phyloP scores from a whole-genome alignment of 2,113 vertebrate genomes.

The Syngnathus scovelli region DNA sequence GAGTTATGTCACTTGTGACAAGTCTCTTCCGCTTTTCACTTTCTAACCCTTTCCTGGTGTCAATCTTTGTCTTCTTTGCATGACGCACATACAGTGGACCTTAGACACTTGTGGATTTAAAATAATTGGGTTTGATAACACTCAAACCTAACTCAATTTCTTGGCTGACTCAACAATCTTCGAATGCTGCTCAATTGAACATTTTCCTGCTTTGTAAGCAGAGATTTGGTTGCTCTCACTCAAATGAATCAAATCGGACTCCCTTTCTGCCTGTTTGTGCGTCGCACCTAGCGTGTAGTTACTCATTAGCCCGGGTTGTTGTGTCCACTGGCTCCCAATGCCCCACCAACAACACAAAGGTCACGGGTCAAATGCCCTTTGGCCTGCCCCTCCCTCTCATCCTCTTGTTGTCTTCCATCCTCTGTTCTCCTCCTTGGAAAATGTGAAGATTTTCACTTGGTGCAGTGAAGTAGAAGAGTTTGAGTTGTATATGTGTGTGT shows the following conservation, averaged over 20 bases:
- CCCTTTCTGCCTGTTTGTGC: slow-evolving; percentile 15
- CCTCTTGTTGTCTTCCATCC: slow-evolving; percentile 28
- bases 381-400: slow-evolving; percentile 23
- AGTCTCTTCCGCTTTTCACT: slow-evolving; percentile 30
- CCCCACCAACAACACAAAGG: slow-evolving; percentile 47
- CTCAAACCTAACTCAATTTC: too few relatives aligned
- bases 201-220: slow-evolving; percentile 13
- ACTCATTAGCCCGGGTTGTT: slow-evolving; percentile 59
- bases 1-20: slow-evolving; percentile 32
- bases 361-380: slow-evolving; percentile 55
- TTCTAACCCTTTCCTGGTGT: slow-evolving; percentile 10
- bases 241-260: slow-evolving; percentile 10
- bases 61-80: slow-evolving; percentile 1
- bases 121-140: too few relatives aligned
- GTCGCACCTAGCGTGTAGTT: slow-evolving; percentile 41
- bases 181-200: not conserved
- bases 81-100: not conserved
- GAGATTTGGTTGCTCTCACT: slow-evolving; percentile 12
- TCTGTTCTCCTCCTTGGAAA: slow-evolving; percentile 22
- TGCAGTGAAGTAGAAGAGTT: slow-evolving; percentile 21
- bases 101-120: too few relatives aligned
- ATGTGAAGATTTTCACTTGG: slow-evolving; percentile 19
- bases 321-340: slow-evolving; percentile 50
- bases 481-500: slow-evolving; percentile 18
- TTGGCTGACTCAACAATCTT: too few relatives aligned